These are phyloP conservation scores for Poecilus cupreus DNA, from an alignment of 2,888 invertebrate species.

Conservation along the genomic window DNA sequence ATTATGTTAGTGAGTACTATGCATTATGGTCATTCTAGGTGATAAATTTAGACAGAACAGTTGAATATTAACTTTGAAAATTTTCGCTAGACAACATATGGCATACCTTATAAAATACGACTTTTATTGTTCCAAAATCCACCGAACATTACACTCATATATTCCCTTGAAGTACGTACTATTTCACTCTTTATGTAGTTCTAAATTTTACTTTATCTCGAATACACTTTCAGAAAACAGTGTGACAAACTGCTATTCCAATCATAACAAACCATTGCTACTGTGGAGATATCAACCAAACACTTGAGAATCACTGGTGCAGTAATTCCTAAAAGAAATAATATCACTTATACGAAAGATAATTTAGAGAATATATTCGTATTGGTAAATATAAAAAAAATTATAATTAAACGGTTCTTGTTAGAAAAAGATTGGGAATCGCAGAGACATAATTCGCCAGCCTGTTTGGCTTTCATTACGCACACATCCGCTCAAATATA, in stretches of 20 bases:
- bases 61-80: not conserved
- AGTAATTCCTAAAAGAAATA: no score
- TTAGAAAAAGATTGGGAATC: not conserved
- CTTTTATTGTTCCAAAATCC: conserved; percentile 29
- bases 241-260: conserved; percentile 3
- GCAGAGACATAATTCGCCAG: not conserved
- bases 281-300: not conserved
- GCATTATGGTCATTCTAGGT: no score
- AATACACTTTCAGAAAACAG: conserved; percentile 19
- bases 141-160: conserved; percentile 8
- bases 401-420: no score
- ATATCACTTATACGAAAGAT: no score
- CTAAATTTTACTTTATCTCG: conserved; percentile 34
- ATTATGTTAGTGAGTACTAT: no score
- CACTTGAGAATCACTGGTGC: not conserved
- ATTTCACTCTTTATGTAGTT: conserved; percentile 13
- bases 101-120: conserved; percentile 5
- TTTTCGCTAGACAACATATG: not conserved
- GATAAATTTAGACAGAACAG: not conserved
- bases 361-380: no score
- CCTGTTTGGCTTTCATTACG: conserved; percentile 27
- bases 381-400: no score
- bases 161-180: conserved; percentile 21
- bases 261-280: not conserved
- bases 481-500: not conserved